Percentiles rank a stretch among this genome's conserved stretches.
phyloP scores from a whole-genome alignment of 2,888 invertebrate species.

The Mythimna loreyi region DNA sequence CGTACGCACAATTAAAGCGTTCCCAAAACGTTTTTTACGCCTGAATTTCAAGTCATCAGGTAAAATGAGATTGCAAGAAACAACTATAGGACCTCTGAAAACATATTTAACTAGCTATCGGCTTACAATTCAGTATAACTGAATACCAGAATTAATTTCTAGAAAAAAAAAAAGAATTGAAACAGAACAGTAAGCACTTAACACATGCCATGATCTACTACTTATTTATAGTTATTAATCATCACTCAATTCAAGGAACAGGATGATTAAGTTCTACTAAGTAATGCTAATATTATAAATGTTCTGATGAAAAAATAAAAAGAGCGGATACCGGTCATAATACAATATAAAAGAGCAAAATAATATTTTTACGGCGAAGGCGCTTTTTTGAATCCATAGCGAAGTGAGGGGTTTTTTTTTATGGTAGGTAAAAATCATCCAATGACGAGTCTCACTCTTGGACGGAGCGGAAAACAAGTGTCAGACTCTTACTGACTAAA shows the following conservation, averaged over 20 bases:
- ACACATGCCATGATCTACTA: conserved; percentile 5
- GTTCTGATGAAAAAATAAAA: not conserved
- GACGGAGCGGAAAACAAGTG: too few species aligned
- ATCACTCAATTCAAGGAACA: conserved; percentile 30
- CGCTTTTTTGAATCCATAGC: too few species aligned
- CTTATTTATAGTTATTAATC: conserved; percentile 31
- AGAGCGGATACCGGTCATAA: not conserved
- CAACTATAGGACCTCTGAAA: not conserved
- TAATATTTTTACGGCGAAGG: too few species aligned
- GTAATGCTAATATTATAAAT: not conserved
- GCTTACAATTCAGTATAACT: not conserved
- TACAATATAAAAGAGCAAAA: not conserved
- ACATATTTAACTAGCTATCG: not conserved
- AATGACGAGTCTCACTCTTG: too few species aligned
- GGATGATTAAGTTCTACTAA: conserved; percentile 4
- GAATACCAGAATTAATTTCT: not conserved
- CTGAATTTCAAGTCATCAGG: too few species aligned
- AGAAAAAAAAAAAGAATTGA: conserved; percentile 12
- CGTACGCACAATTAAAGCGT: too few species aligned
- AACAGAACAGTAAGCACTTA: conserved; percentile 18
- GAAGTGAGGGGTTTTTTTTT: too few species aligned
- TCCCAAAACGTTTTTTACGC: too few species aligned
- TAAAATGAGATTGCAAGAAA: too few species aligned
- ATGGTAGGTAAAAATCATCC: too few species aligned
- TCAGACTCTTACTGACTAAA: too few species aligned